Evolutionary conservation across 2,888 invertebrate genomes (phyloP).

Genomic region (Dasysyrphus albostriatus): DNA sequence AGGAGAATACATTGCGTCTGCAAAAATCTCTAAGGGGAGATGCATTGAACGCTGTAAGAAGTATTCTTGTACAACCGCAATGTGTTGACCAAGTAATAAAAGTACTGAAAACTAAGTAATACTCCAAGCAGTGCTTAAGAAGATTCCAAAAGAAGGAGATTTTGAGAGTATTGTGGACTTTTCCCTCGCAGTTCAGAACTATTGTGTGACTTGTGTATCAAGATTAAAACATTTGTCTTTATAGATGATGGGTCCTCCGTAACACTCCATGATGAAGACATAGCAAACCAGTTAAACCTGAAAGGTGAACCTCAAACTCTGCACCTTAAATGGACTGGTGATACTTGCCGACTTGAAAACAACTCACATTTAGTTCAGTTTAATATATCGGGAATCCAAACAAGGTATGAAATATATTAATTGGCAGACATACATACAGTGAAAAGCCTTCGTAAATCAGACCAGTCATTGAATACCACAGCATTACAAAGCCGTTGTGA

Average conservation of each 20-base stretch:
- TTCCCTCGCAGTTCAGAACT: no score
- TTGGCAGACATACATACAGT: slow-evolving; percentile 38
- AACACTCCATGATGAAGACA: slow-evolving; percentile 23
- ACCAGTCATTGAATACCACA: slow-evolving; percentile 28
- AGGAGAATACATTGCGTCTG: no score
- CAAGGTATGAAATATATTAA: neutral
- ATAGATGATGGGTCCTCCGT: neutral
- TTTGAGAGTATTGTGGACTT: no score
- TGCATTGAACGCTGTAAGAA: no score
- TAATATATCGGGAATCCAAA: slow-evolving; percentile 26
- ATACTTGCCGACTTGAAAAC: slow-evolving; percentile 33
- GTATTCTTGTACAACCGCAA: no score
- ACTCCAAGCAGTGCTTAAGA: no score
- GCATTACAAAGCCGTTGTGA: neutral
- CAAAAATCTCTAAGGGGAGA: no score
- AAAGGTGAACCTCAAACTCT: slow-evolving; percentile 19
- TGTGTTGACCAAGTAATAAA: no score
- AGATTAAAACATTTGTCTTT: slow-evolving; percentile 35
- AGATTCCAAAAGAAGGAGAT: no score
- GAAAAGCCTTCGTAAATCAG: slow-evolving; percentile 44
- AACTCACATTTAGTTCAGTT: slow-evolving; percentile 32
- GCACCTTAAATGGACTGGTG: slow-evolving; percentile 39
- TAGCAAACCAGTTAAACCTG: slow-evolving; percentile 14
- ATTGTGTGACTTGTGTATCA: no score
- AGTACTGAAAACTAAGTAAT: no score